phyloP scores from a whole-genome alignment of 2,113 vertebrate species.

The Daubentonia madagascariensis region DNA sequence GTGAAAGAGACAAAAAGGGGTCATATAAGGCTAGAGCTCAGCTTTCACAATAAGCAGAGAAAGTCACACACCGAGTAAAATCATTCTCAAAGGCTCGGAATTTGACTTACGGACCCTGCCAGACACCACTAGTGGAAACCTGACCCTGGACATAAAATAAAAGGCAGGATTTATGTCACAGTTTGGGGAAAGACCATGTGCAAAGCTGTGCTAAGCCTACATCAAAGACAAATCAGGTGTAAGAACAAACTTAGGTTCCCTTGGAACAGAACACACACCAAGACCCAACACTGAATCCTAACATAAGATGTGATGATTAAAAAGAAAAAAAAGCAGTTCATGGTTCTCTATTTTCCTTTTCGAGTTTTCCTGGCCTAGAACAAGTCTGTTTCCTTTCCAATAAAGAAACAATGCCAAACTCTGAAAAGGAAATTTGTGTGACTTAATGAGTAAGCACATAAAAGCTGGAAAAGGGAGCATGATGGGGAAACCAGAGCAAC shows the following conservation, averaged over 20 bases:
- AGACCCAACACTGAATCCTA: background rate
- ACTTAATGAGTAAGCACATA: constrained; percentile 55
- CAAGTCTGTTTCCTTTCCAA: constrained; percentile 58
- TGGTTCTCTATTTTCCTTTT: constrained; percentile 47
- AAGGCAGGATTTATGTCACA: background rate
- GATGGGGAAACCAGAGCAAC: constrained; percentile 46
- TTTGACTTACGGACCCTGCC: background rate
- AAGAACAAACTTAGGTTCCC: background rate
- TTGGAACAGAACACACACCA: background rate
- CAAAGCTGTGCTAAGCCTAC: background rate
- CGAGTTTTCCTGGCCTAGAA: constrained; percentile 36
- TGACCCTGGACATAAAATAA: background rate
- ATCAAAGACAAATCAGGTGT: background rate
- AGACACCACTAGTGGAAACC: background rate
- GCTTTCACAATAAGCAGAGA: background rate
- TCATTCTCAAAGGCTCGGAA: background rate
- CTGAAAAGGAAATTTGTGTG: constrained; percentile 57
- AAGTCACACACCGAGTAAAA: constrained; percentile 26
- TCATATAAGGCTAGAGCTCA: background rate
- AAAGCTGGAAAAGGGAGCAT: constrained; percentile 49
- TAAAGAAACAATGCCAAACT: constrained; percentile 61
- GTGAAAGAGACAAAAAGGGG: background rate
- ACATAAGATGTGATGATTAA: background rate
- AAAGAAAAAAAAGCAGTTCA: background rate
- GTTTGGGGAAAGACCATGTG: background rate